Evolutionary conservation across 2,797 vertebrate genomes (phyloP).

Genomic region (Coreius guichenoti): DNA sequence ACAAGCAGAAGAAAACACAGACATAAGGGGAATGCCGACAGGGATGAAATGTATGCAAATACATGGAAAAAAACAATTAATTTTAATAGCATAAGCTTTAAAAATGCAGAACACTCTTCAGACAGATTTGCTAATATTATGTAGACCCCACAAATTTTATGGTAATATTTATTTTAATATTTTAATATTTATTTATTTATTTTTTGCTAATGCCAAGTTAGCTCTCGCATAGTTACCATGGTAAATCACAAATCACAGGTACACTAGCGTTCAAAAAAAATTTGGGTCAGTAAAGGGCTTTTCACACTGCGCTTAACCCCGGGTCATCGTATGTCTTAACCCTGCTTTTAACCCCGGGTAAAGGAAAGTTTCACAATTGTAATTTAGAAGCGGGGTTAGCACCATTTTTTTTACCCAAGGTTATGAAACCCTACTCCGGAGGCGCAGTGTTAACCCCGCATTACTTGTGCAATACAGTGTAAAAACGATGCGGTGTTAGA

Average conservation of each 20-base stretch:
- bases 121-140: background rate
- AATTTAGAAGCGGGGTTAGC: too few relatives aligned
- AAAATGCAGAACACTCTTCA: background rate
- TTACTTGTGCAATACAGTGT: too few relatives aligned
- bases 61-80: background rate
- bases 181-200: background rate
- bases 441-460: too few relatives aligned
- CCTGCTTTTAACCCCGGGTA: too few relatives aligned
- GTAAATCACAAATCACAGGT: background rate
- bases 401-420: too few relatives aligned
- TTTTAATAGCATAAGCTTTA: background rate
- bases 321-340: too few relatives aligned
- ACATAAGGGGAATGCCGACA: conserved; percentile 67
- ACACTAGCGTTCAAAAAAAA: background rate
- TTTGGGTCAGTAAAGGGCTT: background rate
- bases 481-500: too few relatives aligned
- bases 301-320: too few relatives aligned
- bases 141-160: background rate
- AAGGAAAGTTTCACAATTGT: too few relatives aligned
- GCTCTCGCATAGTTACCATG: background rate
- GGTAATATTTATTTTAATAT: background rate
- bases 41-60: conserved; percentile 50
- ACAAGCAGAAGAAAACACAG: conserved; percentile 67
- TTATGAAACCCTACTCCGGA: too few relatives aligned
- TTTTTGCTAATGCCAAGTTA: background rate